Conservation (phyloP, 1,140 invertebrate species). For the Ladona fulva region DNA sequence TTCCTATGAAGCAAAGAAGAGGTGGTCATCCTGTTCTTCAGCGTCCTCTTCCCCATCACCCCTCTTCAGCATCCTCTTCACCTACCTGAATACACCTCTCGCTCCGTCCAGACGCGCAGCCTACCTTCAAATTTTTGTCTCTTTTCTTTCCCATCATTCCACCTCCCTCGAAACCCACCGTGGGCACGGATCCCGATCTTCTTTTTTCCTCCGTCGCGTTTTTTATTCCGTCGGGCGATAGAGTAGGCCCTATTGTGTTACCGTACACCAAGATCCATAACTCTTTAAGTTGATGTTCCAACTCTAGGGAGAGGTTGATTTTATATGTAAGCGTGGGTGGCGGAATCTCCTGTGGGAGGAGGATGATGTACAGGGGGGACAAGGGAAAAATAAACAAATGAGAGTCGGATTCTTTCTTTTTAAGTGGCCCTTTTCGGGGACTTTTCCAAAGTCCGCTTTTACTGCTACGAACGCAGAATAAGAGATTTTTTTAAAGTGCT, state of each 20-base stretch:
- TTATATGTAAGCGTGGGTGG: neutral
- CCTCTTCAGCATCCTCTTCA: too few relatives aligned
- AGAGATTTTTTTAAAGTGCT: too few relatives aligned
- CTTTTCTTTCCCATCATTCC: neutral
- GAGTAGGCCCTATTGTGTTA: neutral
- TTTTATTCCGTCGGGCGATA: neutral
- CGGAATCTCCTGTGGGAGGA: neutral
- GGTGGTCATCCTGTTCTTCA: too few relatives aligned
- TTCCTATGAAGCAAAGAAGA: too few relatives aligned
- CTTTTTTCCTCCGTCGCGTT: neutral
- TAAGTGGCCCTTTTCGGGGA: too few relatives aligned
- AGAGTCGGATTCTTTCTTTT: neutral
- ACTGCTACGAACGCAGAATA: too few relatives aligned
- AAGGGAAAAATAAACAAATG: neutral
- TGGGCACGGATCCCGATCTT: neutral
- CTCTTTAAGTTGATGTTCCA: slow-evolving; percentile 6
- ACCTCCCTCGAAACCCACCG: neutral
- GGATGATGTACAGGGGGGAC: neutral
- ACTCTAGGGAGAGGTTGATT: neutral
- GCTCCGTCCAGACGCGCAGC: neutral
- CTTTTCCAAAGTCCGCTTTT: too few relatives aligned
- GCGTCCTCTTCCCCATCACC: too few relatives aligned
- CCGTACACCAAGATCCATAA: neutral
- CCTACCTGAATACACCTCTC: too few relatives aligned
- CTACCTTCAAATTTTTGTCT: neutral